phyloP scores from a whole-genome alignment of 2,113 vertebrate genomes.

The Ammodytes dubius region DNA sequence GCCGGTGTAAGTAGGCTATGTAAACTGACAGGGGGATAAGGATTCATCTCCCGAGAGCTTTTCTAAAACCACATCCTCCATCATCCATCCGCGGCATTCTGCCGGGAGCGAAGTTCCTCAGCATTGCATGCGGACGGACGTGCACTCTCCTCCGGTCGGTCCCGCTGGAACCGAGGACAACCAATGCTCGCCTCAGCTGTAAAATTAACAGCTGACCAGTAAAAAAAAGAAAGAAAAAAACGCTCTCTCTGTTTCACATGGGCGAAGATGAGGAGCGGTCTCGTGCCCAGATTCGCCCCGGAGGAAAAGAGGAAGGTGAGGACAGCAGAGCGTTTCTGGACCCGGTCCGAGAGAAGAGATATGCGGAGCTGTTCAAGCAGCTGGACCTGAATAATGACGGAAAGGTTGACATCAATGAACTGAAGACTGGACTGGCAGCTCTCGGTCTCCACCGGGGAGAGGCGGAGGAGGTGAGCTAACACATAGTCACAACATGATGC shows the following conservation, averaged over 20 bases:
- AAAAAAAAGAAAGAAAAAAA: background rate
- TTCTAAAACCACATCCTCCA: background rate
- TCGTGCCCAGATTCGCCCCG: slow-evolving; percentile 47
- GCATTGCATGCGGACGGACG: background rate
- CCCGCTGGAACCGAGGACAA: background rate
- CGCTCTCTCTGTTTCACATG: slow-evolving; percentile 63
- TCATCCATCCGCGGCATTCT: background rate
- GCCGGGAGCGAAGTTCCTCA: background rate
- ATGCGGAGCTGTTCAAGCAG: slow-evolving; percentile 88
- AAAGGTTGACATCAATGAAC: slow-evolving; percentile 86
- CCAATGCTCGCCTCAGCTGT: background rate
- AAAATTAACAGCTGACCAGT: background rate
- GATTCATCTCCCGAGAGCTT: slow-evolving; percentile 1
- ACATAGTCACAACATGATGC: background rate
- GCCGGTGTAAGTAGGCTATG: background rate
- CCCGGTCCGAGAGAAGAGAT: slow-evolving; percentile 76
- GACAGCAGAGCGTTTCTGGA: slow-evolving; percentile 64
- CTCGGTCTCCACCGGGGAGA: slow-evolving; percentile 77
- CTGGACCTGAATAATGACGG: slow-evolving; percentile 90
- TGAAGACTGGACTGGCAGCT: slow-evolving; percentile 84
- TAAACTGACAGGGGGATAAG: background rate
- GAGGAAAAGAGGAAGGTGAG: slow-evolving; percentile 34
- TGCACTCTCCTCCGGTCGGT: background rate
- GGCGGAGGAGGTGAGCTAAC: slow-evolving; percentile 80
- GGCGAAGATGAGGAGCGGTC: slow-evolving; percentile 62